Evolutionary conservation across 53 echinoderm and acorn worm species (phyloP).

Genomic region (Stichopus horrens): DNA sequence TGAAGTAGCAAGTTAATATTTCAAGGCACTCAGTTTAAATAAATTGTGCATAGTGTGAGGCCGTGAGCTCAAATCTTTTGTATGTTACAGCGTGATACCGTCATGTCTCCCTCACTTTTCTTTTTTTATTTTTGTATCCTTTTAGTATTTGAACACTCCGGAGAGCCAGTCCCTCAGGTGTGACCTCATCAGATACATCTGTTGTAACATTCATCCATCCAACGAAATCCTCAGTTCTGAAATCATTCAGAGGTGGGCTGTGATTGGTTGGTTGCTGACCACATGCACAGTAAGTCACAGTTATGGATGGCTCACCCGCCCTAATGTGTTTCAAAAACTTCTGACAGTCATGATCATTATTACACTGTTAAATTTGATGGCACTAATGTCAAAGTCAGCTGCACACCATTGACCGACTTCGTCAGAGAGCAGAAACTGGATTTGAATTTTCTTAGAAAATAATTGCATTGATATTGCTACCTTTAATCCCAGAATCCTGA

Average conservation of each 20-base stretch:
- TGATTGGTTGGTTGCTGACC: slow-evolving; percentile 99
- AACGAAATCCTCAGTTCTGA: slow-evolving; percentile 98
- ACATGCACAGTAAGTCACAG: slow-evolving; percentile 86
- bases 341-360: too few species aligned
- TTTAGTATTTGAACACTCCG: slow-evolving; percentile 74
- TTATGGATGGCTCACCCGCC: too few species aligned
- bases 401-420: too few species aligned
- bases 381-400: too few species aligned
- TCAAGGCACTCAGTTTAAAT: too few species aligned
- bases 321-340: too few species aligned
- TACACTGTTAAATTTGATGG: too few species aligned
- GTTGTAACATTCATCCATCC: slow-evolving; percentile 95
- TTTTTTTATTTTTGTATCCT: neutral
- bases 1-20: too few species aligned
- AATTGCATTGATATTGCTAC: too few species aligned
- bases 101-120: neutral
- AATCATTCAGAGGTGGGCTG: slow-evolving; percentile 98
- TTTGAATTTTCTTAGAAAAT: too few species aligned
- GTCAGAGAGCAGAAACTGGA: too few species aligned
- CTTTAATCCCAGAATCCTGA: too few species aligned
- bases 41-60: neutral
- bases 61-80: neutral
- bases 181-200: slow-evolving; percentile 95
- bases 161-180: slow-evolving; percentile 96
- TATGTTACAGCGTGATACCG: neutral